Conservation (phyloP, 2,888 invertebrate genomes). For the Galeopsomyia nigrocyanea region DNA sequence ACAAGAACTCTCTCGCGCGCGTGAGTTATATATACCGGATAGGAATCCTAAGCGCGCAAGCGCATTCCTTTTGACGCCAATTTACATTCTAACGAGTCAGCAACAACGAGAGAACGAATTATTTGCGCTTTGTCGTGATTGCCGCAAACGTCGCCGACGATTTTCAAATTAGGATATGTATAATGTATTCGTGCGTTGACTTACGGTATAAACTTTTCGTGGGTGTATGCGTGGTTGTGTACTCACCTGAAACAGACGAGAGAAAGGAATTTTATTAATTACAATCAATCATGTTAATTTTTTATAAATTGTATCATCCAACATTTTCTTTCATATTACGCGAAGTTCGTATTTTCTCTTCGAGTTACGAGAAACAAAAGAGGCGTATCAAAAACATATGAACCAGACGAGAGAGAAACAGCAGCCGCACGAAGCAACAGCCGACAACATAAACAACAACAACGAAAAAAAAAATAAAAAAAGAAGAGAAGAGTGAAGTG, state of each 20-base stretch:
- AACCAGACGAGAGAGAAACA: neutral
- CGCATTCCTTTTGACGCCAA: slow-evolving; percentile 29
- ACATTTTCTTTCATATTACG: too few species aligned
- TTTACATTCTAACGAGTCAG: slow-evolving; percentile 48
- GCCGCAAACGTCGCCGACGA: too few species aligned
- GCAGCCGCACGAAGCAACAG: neutral
- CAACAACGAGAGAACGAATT: slow-evolving; percentile 46
- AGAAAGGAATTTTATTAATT: neutral
- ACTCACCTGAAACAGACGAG: slow-evolving; percentile 45
- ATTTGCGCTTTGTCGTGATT: slow-evolving; percentile 53
- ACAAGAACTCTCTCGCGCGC: neutral
- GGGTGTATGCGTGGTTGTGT: slow-evolving; percentile 7
- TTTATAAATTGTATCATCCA: too few species aligned
- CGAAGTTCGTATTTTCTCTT: too few species aligned
- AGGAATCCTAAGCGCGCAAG: slow-evolving; percentile 1
- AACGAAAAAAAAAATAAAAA: too few species aligned
- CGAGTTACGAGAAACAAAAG: too few species aligned
- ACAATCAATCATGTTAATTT: neutral
- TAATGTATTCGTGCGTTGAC: slow-evolving; percentile 8
- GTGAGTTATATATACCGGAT: neutral
- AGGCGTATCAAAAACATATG: too few species aligned
- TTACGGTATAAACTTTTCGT: slow-evolving; percentile 6
- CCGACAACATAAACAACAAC: too few species aligned
- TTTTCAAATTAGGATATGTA: too few species aligned
- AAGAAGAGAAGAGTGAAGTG: too few species aligned